Evolutionary conservation across 2,888 invertebrate species (phyloP), one percentile per base, ranked within the genome.

Genomic region (Troides aeacus): DNA sequence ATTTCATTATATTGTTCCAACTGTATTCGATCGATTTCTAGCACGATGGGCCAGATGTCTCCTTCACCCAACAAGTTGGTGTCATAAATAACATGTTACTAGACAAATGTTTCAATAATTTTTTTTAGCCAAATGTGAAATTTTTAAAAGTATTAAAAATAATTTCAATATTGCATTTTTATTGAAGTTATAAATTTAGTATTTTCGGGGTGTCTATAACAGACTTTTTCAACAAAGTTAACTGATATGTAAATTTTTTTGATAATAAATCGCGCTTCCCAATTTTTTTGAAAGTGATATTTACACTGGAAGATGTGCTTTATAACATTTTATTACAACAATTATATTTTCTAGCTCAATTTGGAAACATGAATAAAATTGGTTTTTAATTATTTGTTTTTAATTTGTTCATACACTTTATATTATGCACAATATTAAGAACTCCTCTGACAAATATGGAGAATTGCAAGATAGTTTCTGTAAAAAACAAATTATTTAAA

Each of bases 291-390:
- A 65, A 72, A 64, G 59, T 70, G 66, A 70, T 70, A 70, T 70
- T 62, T 60, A 66, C 62, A 17, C 59, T 21, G 42, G 63, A 71
- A 62, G 59, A 69, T 73, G 66, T 69, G 71, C 68, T 70, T 72
- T 72, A 72, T 72, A 64, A 36, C 65, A 70, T 71, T 71, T 75
- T 71, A 72, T 74, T 66, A 76, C 72, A 65, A 30, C 73, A 75
- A 71, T 74, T 73, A 74, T 71, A 75, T 75, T 73, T 76, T 74
- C 74, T 77, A 79, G 76, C 77, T 79, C 77, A 78, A 79, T 76
- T 76, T 75, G 71, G 74, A 79, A 78, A 75, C 75, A 74, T 66
- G 73, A 76, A 72, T 74, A 78, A 76, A 78, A 66, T 71, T 74
- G 72, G 21, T 66, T 70, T 70, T 39, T 50, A 64, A 69, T 53